Evolutionary conservation across 2,113 vertebrate species (phyloP), one percentile per base, ranked within the genome.

Genomic region (Rana temporaria): DNA sequence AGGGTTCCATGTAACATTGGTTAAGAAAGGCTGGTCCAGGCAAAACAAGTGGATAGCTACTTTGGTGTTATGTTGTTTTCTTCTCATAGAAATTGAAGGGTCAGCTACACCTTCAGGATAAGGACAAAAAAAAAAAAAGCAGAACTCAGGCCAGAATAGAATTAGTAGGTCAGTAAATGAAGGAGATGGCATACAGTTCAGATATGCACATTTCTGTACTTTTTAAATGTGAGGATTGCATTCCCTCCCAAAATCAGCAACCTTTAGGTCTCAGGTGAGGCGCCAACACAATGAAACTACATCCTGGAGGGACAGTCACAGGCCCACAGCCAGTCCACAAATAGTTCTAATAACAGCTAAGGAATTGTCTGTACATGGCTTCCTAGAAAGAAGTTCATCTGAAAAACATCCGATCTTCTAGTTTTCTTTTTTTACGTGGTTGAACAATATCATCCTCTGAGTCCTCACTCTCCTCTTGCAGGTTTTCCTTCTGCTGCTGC

Each of bases 351-450:
- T n/a, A 42, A 59, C 30, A 60, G 34, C 62, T 59, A 75, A 32
- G n/a, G 60, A 11, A 20, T 73, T 26, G 48, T 81, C 26, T 63
- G 22, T 73, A 79, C 77, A 67, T 24, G 52, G 32, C 42, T 8
- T 53, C 42, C 59, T 38, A 73, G n/a, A 63, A 42, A 74, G 59
- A 6, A 52, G 78, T 70, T 87, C 68, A 94, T 89, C 93, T 93
- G 30, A 92, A 88, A 81, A 90, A 38, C 56, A 91, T 91, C 12
- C 91, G 90, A 0, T 95, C 93, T 30, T 94, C 93, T 85, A 86
- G 91, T 87, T 94, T 95, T 22, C 93, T 93, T 24, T 94, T 95
- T 87, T 93, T 94, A 68, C 90, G 89, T 26, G 93, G 71, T 19
- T 30, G 30, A 42, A 94, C 93, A 84, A 94, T 89, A 14, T 94